Conservation (phyloP, 2,113 vertebrate genomes). For the Jaculus jaculus region DNA sequence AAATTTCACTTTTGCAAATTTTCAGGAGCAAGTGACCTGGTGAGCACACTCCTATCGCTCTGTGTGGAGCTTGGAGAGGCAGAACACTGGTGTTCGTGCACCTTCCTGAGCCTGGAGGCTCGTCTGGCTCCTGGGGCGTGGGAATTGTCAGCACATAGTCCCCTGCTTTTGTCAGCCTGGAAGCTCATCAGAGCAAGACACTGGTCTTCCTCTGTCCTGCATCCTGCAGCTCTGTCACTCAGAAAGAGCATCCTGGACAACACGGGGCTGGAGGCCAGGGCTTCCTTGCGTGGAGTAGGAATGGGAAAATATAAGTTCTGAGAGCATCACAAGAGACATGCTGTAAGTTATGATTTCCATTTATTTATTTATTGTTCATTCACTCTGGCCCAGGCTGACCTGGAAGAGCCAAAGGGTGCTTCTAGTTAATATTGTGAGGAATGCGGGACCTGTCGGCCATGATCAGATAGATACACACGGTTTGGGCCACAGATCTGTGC, state of each 20-base stretch:
- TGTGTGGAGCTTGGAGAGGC: not conserved
- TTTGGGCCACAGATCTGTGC: no score
- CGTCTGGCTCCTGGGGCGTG: rapidly evolving
- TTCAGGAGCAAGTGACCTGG: rapidly evolving
- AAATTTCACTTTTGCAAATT: not conserved
- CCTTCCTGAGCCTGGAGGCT: not conserved
- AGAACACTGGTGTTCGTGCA: no score
- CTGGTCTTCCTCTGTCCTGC: not conserved
- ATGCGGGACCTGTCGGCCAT: not conserved
- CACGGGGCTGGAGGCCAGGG: rapidly evolving
- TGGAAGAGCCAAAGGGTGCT: no score
- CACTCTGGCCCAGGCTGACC: no score
- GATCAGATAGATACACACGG: rapidly evolving
- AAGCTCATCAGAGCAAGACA: rapidly evolving
- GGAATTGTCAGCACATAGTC: rapidly evolving
- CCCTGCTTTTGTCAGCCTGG: rapidly evolving
- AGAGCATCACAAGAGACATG: rapidly evolving
- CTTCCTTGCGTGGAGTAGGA: rapidly evolving
- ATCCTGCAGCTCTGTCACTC: no score
- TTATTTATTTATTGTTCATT: no score
- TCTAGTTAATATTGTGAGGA: not conserved
- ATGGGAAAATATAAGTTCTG: rapidly evolving
- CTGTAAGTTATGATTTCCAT: not conserved
- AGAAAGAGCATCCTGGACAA: not conserved
- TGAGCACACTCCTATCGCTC: rapidly evolving